These are phyloP conservation scores for Falco concolor DNA, from an alignment of 2,797 vertebrate species.

Conservation along the genomic window DNA sequence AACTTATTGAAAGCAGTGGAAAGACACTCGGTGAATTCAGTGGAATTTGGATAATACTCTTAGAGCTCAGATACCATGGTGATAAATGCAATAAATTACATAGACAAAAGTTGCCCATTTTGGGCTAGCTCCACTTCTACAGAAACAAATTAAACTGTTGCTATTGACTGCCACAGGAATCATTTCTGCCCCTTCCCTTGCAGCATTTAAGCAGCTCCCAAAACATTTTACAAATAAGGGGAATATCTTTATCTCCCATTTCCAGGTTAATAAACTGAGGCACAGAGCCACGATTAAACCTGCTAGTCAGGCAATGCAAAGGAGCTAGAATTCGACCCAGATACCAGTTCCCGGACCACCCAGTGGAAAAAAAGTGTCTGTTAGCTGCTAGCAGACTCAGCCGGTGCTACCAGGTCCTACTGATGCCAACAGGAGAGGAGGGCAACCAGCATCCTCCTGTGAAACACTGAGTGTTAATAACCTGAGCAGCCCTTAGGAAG, in stretches of 20 bases:
- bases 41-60: conserved; percentile 43
- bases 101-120: conserved; percentile 8
- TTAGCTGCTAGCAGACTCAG: background rate
- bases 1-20: conserved; percentile 51
- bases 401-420: background rate
- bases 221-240: background rate
- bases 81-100: conserved; percentile 54
- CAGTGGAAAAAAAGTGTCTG: background rate
- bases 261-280: background rate
- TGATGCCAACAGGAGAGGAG: background rate
- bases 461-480: background rate
- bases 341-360: conserved; percentile 18
- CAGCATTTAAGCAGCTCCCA: background rate
- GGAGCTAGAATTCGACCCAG: background rate
- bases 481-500: conserved; percentile 40
- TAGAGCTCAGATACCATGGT: conserved; percentile 32
- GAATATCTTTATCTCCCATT: background rate
- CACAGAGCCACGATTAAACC: background rate
- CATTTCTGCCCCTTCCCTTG: background rate
- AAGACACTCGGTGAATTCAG: conserved; percentile 46
- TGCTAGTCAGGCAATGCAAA: background rate
- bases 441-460: background rate
- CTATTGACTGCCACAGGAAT: background rate
- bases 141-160: conserved; percentile 7
- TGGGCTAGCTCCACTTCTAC: background rate